phyloP scores from a whole-genome alignment of 2,113 vertebrate genomes.

The Cyprinodon tularosa region DNA sequence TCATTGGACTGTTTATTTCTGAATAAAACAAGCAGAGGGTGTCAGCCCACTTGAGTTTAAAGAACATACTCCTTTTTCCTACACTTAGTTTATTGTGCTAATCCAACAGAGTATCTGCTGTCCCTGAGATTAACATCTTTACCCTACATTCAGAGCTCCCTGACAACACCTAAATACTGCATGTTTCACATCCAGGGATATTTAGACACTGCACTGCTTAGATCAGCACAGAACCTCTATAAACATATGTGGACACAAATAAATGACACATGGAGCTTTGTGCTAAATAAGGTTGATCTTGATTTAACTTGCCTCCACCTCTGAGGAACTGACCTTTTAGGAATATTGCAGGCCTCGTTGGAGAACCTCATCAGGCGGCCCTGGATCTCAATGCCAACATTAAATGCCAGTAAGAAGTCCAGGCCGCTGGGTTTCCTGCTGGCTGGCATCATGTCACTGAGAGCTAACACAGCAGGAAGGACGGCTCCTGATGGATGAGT shows the following conservation, averaged over 20 bases:
- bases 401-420: conserved; percentile 87
- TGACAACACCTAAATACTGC: conserved; percentile 25
- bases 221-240: conserved; percentile 22
- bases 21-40: conserved; percentile 31
- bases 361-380: conserved; percentile 90
- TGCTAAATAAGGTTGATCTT: not conserved
- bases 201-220: conserved; percentile 23
- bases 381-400: conserved; percentile 88
- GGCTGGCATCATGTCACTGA: conserved; percentile 81
- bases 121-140: conserved; percentile 13
- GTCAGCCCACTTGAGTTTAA: conserved; percentile 17
- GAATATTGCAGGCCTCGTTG: conserved; percentile 85
- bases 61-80: conserved; percentile 35
- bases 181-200: conserved; percentile 1
- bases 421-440: conserved; percentile 81
- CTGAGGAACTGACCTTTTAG: conserved; percentile 81
- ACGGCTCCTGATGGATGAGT: conserved; percentile 88
- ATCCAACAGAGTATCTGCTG: conserved; percentile 23
- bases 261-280: not conserved
- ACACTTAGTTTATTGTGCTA: conserved; percentile 28
- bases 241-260: not conserved
- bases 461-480: conserved; percentile 85
- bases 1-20: not conserved
- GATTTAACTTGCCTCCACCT: not conserved
- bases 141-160: conserved; percentile 27